Conservation (phyloP, 2,888 invertebrate genomes). For the Drosophila sordidula region DNA sequence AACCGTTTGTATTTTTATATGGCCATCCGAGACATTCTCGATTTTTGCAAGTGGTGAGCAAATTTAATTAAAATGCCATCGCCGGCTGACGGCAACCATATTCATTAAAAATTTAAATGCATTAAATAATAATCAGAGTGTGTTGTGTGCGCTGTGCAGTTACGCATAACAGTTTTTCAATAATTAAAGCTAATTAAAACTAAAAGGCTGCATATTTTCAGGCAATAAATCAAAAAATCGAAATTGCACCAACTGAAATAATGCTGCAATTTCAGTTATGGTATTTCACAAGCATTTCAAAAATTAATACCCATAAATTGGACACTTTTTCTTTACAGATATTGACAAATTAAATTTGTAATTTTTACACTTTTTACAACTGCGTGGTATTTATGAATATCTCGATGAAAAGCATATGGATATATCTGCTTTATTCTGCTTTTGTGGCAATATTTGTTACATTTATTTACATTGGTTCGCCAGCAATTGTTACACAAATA, state of each 20-base stretch:
- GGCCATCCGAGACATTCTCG: slow-evolving; percentile 2
- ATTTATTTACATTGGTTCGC: too few species aligned
- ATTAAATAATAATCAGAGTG: slow-evolving; percentile 45
- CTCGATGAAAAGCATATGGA: too few species aligned
- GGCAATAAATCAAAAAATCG: slow-evolving; percentile 39
- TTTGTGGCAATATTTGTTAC: too few species aligned
- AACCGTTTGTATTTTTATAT: slow-evolving; percentile 5
- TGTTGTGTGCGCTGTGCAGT: slow-evolving; percentile 10
- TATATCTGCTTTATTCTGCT: too few species aligned
- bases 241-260: slow-evolving; percentile 39
- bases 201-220: slow-evolving; percentile 7
- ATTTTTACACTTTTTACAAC: not conserved
- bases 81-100: slow-evolving; percentile 9
- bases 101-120: slow-evolving; percentile 46
- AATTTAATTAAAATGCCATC: slow-evolving; percentile 60
- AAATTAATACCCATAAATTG: not conserved
- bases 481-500: too few species aligned
- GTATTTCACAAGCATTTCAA: not conserved
- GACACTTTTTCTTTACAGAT: not conserved
- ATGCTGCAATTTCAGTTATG: slow-evolving; percentile 19
- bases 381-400: too few species aligned
- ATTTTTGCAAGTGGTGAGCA: slow-evolving; percentile 30
- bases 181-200: slow-evolving; percentile 52
- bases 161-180: slow-evolving; percentile 36
- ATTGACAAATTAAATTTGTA: not conserved